Conservation (phyloP, 2,797 vertebrate genomes). For the Oreonectes daqikongensis region DNA sequence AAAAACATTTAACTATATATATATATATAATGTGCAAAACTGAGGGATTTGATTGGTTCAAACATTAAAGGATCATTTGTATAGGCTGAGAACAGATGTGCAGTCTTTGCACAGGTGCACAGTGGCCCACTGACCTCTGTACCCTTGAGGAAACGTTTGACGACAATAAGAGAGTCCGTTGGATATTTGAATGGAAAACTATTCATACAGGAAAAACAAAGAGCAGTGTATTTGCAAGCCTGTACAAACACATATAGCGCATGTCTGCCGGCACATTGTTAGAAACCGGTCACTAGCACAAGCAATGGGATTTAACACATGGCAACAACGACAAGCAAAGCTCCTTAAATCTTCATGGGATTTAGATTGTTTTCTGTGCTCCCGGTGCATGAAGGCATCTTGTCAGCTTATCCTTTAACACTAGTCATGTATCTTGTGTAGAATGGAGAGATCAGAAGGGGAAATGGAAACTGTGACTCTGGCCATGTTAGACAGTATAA, state of each 20-base stretch:
- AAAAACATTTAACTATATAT: too few relatives aligned
- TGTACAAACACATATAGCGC: slow-evolving; percentile 4
- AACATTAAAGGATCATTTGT: not conserved
- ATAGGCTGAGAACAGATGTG: not conserved
- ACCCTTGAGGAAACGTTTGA: not conserved
- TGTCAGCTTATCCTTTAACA: slow-evolving; percentile 37
- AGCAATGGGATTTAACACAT: slow-evolving; percentile 42
- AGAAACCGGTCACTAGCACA: slow-evolving; percentile 15
- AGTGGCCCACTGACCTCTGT: not conserved
- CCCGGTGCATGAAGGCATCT: slow-evolving; percentile 22
- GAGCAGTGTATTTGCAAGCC: slow-evolving; percentile 19
- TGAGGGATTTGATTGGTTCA: not conserved
- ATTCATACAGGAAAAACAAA: slow-evolving; percentile 8
- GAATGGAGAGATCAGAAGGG: slow-evolving; percentile 15
- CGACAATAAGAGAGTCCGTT: not conserved
- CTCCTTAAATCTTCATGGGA: slow-evolving; percentile 62
- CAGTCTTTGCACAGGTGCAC: slow-evolving; percentile 13
- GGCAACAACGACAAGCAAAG: slow-evolving; percentile 64
- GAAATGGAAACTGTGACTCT: not conserved
- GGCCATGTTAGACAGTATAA: not conserved
- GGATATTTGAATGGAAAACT: not conserved
- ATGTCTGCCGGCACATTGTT: slow-evolving; percentile 18
- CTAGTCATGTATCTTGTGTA: slow-evolving; percentile 11
- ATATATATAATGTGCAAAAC: too few relatives aligned
- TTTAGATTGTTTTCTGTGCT: slow-evolving; percentile 57